Conservation (phyloP, 2,888 invertebrate genomes). For the Achlya flavicornis region DNA sequence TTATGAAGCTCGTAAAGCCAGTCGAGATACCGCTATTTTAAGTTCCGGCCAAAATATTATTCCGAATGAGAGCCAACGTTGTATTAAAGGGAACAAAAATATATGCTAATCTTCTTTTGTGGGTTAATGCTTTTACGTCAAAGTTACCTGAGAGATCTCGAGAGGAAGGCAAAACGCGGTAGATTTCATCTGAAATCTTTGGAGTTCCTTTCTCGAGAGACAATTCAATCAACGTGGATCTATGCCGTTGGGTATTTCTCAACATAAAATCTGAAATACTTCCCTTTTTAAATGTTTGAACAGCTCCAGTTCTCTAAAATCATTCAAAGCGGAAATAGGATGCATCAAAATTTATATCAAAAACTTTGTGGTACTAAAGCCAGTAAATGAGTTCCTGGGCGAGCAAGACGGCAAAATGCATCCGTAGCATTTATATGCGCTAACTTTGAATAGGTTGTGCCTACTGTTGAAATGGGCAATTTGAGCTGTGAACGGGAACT, state of each 20-base stretch:
- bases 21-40: conserved; percentile 30
- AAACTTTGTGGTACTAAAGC: conserved; percentile 3
- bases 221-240: conserved; percentile 6
- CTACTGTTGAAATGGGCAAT: conserved; percentile 14
- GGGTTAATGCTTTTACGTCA: conserved; percentile 5
- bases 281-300: not conserved
- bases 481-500: conserved; percentile 4
- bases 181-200: not conserved
- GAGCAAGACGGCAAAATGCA: conserved; percentile 16
- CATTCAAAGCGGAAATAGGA: not conserved
- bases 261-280: not conserved
- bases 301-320: not conserved
- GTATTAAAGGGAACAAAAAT: conserved; percentile 4
- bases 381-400: conserved; percentile 9
- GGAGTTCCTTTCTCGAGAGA: not conserved
- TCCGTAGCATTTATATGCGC: conserved; percentile 18
- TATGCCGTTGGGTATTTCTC: not conserved
- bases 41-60: conserved; percentile 29
- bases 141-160: not conserved
- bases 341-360: conserved; percentile 1
- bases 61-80: conserved; percentile 6
- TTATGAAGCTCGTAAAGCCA: conserved; percentile 15
- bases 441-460: conserved; percentile 11
- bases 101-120: conserved; percentile 9
- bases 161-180: not conserved